Evolutionary conservation across 2,888 invertebrate genomes (phyloP), one percentile per base, ranked within the genome.

Genomic region (Caenorhabditis zanzibari): DNA sequence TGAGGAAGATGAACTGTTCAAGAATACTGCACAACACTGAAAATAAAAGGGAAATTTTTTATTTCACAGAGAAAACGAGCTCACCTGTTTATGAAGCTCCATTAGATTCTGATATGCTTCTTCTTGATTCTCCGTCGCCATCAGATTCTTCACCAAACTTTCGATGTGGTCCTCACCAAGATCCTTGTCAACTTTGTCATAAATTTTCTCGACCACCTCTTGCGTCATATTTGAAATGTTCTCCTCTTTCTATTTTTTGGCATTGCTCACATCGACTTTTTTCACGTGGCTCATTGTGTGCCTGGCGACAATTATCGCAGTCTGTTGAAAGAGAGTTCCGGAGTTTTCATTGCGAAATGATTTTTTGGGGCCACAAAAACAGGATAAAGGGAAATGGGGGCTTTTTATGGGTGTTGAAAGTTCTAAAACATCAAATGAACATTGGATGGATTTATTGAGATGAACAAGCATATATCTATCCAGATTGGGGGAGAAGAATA

Each of bases 131-230:
- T 79, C 79, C 9, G 35, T 64, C 4, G 32, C 47, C 64, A 79
- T 71, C 54, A 79, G 14, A 35, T 71, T 79, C 19, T 63, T 63
- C 2, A 79, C 71, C 16, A 79, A 19, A n/a, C 71, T 35, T 14
- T 64, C 64, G 16, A 79, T 49, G 19, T 79, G 79, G 10, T 63
- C 26, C 16, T 79, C 79, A 24, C 79, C 79, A 16, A 79, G 79
- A 35, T 71, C 56, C 26, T 79, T 64, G 63, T 79, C 79, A 54
- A 79, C 64, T 32, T 79, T 71, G 0, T 61, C 71, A 38, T 64
- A 79, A 22, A 54, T 41, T n/a, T 79, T 79, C 35, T 79, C 79
- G n/a, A 71, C 32, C 14, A 56, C 32, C 24, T 64, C 64, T 26
- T 71, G 56, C 69, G 66, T 69, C 71, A 71, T 64, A 24, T 22